Base-by-base conservation (phyloP, 2,888 invertebrate species). In the Euphydryas editha region DNA sequence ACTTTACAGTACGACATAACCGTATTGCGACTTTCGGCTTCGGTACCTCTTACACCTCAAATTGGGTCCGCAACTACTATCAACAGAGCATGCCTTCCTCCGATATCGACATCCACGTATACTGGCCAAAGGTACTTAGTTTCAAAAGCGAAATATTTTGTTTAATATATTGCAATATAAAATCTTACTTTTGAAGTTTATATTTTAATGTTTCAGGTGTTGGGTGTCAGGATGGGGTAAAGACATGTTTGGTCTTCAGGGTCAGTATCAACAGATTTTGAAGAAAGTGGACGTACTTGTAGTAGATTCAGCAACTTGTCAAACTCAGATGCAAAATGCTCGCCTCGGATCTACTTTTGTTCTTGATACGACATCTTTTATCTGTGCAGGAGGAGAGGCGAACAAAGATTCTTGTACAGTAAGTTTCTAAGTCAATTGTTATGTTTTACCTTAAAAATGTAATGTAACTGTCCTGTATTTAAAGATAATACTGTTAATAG, bases 221-320 rank as follows among this genome's bases (percentile, higher is more conserved):
- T 93, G 93, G 88, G 96, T 96, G 0, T 92, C 96, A n/a, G 98
- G 98, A 13, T 98, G 98, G 97, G 98, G 98, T 15, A 96, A 97
- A 81, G 93, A 96, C 73, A 95, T 95, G 73, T 98, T 96, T 70
- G 93, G 93, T 1, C 47, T 84, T 3, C 91, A 83, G 82, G 93
- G 92, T 0, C 90, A 85, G 70, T 95, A 94, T 78, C 95, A 96
- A 81, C 93, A 94, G 72, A 95, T 95, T 42, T 86, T 96, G 79
- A 96, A 96, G 78, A 94, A 97, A 83, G 96, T 97, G 0, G 96
- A 95, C 68, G 95, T 97, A 0, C 95, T 95, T 0, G 93, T 97
- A 44, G 90, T 96, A 7, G 91, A 93, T n/a, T 88, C 94, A n/a
- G 85, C 86, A 0, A 92, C 93, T 1, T 97, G 97, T 76, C 95